Percentiles rank a stretch among this genome's conserved stretches.
Conservation (phyloP, 2,888 invertebrate species). For the Callosobruchus maculatus region DNA sequence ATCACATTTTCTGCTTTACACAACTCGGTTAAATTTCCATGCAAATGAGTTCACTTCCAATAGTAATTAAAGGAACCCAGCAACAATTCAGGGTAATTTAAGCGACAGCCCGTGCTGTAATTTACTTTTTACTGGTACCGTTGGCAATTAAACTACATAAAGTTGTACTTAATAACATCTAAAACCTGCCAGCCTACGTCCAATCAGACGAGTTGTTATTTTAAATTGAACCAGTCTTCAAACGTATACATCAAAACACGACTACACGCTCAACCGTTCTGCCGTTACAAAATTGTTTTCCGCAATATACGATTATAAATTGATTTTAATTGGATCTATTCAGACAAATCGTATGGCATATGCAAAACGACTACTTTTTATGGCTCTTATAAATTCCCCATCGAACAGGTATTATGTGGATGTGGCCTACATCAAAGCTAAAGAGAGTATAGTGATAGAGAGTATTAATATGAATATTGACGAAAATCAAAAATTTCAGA, state of each 20-base stretch:
- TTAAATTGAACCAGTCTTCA: constrained; percentile 25
- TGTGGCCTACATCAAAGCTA: too few species aligned
- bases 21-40: not conserved
- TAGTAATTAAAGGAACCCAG: not conserved
- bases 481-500: too few species aligned
- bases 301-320: constrained; percentile 6
- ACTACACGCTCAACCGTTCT: constrained; percentile 7
- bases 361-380: not conserved
- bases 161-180: constrained; percentile 11
- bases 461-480: too few species aligned
- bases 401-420: not conserved
- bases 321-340: constrained; percentile 8
- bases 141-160: constrained; percentile 13
- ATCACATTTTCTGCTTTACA: too few species aligned
- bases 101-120: not conserved
- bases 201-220: constrained; percentile 20
- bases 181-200: constrained; percentile 20
- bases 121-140: not conserved
- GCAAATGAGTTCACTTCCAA: not conserved
- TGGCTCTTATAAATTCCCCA: not conserved
- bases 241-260: constrained; percentile 11
- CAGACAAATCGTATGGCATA: not conserved
- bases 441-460: too few species aligned
- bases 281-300: constrained; percentile 8
- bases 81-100: not conserved